A percentile compares a stretch with the other conserved stretches of the same genome.
Evolutionary conservation across 2,113 vertebrate species (phyloP).

Genomic region (Buteo buteo): DNA sequence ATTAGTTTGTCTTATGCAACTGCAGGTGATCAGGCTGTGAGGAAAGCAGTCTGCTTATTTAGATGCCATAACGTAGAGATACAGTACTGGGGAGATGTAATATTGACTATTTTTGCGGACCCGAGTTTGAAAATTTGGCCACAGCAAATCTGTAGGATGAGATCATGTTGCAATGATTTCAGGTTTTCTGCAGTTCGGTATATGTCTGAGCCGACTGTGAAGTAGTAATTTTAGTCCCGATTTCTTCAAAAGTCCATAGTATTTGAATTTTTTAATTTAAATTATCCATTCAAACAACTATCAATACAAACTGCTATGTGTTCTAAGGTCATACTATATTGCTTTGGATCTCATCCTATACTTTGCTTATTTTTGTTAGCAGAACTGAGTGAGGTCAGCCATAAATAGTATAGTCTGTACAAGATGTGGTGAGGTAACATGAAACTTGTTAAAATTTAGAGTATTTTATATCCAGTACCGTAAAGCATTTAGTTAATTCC

Average conservation of each 20-base stretch:
- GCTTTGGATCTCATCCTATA: background rate
- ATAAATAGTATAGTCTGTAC: background rate
- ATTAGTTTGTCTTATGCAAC: background rate
- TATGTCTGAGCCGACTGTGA: background rate
- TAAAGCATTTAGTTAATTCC: background rate
- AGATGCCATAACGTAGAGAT: background rate
- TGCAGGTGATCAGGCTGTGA: background rate
- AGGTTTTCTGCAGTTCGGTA: background rate
- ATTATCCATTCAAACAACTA: background rate
- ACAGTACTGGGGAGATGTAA: background rate
- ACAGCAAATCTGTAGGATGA: background rate
- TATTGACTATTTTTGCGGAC: background rate
- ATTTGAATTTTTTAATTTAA: background rate
- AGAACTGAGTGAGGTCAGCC: background rate
- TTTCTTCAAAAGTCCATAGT: background rate
- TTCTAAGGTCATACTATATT: background rate
- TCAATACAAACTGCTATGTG: background rate
- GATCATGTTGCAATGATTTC: background rate
- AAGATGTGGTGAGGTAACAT: background rate
- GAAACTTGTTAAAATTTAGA: background rate
- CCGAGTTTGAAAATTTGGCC: background rate
- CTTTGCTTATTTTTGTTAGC: background rate
- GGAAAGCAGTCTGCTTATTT: background rate
- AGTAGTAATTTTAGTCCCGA: background rate
- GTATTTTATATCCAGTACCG: background rate